phyloP scores from a whole-genome alignment of 1,140 invertebrate species.

The Zaprionus tsacasi region DNA sequence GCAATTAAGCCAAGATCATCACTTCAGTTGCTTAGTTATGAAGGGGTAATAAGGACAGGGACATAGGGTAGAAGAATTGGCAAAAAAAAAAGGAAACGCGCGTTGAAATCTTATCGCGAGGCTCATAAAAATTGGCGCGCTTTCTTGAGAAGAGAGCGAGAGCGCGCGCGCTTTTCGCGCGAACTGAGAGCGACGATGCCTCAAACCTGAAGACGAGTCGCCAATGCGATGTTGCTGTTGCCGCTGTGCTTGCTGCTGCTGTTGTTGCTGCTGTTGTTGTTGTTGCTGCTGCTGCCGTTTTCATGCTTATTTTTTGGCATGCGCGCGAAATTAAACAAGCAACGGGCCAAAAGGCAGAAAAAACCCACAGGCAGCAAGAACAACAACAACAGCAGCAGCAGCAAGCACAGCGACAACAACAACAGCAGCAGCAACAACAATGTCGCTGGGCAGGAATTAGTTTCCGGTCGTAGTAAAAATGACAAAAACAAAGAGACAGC shows the following conservation, averaged over 20 bases:
- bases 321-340: slow-evolving; percentile 61
- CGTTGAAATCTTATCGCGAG: slow-evolving; percentile 74
- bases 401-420: slow-evolving; percentile 13
- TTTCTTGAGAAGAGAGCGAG: slow-evolving; percentile 65
- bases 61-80: background rate
- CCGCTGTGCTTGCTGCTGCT: background rate
- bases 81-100: slow-evolving; percentile 30
- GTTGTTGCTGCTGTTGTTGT: background rate
- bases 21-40: background rate
- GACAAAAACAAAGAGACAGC: slow-evolving; percentile 69
- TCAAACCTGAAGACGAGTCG: slow-evolving; percentile 38
- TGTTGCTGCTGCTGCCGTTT: slow-evolving; percentile 14
- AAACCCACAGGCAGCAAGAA: slow-evolving; percentile 36
- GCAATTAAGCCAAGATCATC: background rate
- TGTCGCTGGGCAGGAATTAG: slow-evolving; percentile 75
- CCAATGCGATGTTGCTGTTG: background rate
- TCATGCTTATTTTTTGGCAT: slow-evolving; percentile 75
- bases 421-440: slow-evolving; percentile 40
- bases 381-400: slow-evolving; percentile 16
- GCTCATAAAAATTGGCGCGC: slow-evolving; percentile 76
- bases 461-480: slow-evolving; percentile 83
- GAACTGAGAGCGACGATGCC: slow-evolving; percentile 40
- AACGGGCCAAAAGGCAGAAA: slow-evolving; percentile 26
- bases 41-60: background rate
- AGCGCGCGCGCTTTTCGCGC: slow-evolving; percentile 70